These are phyloP conservation scores for Zeuzera pyrina DNA, from an alignment of 2,888 invertebrate species.

Conservation along the genomic window DNA sequence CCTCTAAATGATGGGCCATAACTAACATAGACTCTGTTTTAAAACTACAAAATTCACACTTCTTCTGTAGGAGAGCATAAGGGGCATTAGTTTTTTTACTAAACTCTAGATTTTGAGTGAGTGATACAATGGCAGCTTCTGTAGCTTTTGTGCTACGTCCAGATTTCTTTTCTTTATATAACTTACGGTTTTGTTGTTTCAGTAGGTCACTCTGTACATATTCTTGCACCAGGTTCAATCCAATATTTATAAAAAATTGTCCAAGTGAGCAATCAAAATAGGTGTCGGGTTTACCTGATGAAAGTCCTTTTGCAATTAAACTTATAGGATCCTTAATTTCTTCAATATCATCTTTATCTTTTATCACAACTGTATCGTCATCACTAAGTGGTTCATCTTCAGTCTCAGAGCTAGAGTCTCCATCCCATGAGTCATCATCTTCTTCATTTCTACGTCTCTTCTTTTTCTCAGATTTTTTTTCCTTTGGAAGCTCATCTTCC, in stretches of 20 bases:
- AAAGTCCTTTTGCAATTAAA: conserved; percentile 49
- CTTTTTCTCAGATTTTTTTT: conserved; percentile 46
- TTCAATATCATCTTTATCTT: conserved; percentile 72
- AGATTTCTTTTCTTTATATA: conserved; percentile 78
- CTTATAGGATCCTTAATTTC: conserved; percentile 62
- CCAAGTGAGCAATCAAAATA: conserved; percentile 93
- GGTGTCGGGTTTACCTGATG: conserved; percentile 73
- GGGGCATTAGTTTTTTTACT: conserved; percentile 91
- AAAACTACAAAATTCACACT: conserved; percentile 93
- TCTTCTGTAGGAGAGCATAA: conserved; percentile 83
- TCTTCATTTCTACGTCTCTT: conserved; percentile 46
- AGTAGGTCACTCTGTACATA: conserved; percentile 93
- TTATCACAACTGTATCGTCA: conserved; percentile 67
- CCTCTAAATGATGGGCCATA: conserved; percentile 92
- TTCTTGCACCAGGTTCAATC: conserved; percentile 93
- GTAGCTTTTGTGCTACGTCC: conserved; percentile 80
- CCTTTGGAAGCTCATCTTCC: conserved; percentile 20
- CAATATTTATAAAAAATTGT: conserved; percentile 94
- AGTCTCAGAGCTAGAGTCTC: conserved; percentile 67
- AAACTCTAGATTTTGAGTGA: conserved; percentile 89
- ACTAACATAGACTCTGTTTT: conserved; percentile 91
- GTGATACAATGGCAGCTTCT: conserved; percentile 86
- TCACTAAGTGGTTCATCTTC: conserved; percentile 63
- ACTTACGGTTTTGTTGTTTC: conserved; percentile 89
- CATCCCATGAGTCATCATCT: conserved; percentile 76